Percentiles rank a stretch among this genome's conserved stretches.
These are phyloP conservation scores for Actinostola sp. DNA, from an alignment of 92 coral and sea anemone species.

Conservation along the genomic window DNA sequence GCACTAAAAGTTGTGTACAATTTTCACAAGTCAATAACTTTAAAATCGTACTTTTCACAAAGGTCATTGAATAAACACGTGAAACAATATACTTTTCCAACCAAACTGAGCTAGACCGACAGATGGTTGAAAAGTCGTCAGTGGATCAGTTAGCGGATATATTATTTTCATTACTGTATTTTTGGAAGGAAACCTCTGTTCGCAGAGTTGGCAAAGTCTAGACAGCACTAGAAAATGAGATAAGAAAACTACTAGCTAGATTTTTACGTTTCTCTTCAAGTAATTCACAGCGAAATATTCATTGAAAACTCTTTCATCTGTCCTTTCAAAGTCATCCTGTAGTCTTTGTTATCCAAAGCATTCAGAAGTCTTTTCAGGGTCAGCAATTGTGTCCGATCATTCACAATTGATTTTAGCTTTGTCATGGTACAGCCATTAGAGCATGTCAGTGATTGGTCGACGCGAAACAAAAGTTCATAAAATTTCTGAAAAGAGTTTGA, in stretches of 20 bases:
- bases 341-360: neutral
- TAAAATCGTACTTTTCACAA: too few relatives aligned
- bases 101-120: too few relatives aligned
- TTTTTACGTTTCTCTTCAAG: too few relatives aligned
- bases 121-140: too few relatives aligned
- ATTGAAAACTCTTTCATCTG: neutral
- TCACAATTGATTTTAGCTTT: neutral
- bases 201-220: too few relatives aligned
- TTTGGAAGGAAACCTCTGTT: too few relatives aligned
- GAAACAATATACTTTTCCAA: too few relatives aligned
- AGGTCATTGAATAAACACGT: too few relatives aligned
- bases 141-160: too few relatives aligned
- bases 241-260: neutral
- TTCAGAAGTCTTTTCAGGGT: constrained; percentile 1
- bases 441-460: neutral
- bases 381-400: neutral
- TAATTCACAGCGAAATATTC: neutral
- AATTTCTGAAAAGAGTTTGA: neutral
- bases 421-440: neutral
- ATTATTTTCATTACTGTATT: too few relatives aligned
- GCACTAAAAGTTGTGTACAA: too few relatives aligned
- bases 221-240: neutral
- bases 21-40: too few relatives aligned
- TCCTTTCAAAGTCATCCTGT: neutral
- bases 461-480: neutral